Conservation (phyloP, 1,140 invertebrate species). For the Popillia japonica region DNA sequence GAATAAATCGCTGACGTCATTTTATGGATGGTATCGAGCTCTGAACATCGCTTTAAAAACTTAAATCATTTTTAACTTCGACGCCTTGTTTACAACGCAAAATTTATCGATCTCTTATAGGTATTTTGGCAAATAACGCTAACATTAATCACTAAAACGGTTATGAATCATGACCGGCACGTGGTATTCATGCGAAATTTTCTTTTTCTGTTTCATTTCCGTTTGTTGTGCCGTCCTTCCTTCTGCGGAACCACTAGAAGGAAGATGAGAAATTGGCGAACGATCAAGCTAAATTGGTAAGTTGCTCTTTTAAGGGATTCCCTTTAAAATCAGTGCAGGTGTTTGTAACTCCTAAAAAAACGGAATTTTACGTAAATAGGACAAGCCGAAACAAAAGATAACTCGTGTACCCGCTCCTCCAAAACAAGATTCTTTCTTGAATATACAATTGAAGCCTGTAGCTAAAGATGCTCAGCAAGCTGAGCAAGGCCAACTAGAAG, state of each 20-base stretch:
- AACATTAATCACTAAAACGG: background rate
- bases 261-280: slow-evolving; percentile 49
- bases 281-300: slow-evolving; percentile 53
- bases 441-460: slow-evolving; percentile 70
- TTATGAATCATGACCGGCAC: background rate
- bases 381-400: slow-evolving; percentile 57
- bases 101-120: too few species aligned
- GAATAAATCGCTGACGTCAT: too few species aligned
- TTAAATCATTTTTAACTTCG: too few species aligned
- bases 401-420: slow-evolving; percentile 64
- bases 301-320: slow-evolving; percentile 36
- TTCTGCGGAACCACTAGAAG: slow-evolving; percentile 44
- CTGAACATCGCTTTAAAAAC: too few species aligned
- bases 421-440: slow-evolving; percentile 67
- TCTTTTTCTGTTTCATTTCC: slow-evolving; percentile 27
- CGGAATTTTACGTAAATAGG: slow-evolving; percentile 29
- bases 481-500: slow-evolving; percentile 53
- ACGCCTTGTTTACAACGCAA: too few species aligned
- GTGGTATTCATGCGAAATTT: background rate
- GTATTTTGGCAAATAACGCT: background rate
- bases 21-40: too few species aligned
- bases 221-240: slow-evolving; percentile 30
- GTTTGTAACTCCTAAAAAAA: slow-evolving; percentile 6
- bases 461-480: slow-evolving; percentile 61
- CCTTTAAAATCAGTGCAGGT: background rate